Evolutionary conservation across 1,140 invertebrate species (phyloP), one percentile per base, ranked within the genome.

Genomic region (Zelostemma sp.): DNA sequence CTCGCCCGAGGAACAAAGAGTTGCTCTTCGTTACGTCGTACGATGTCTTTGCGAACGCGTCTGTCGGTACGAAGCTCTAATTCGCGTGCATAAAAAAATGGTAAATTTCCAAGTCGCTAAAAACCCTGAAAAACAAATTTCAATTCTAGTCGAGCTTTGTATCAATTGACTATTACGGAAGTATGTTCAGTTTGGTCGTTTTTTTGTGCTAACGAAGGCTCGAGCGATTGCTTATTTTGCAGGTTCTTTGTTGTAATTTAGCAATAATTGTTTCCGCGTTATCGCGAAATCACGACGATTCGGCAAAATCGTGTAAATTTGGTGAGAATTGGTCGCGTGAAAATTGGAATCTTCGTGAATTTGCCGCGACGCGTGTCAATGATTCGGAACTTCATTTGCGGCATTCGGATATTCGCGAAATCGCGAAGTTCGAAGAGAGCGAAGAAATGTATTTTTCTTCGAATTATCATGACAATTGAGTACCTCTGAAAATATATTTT

Each of bases 371-470:
- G 35, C 12, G 12, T 6, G 11, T 31, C 9, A 38, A 38, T 2
- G 35, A n/a, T 25, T 25, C n/a, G 2, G 35, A n/a, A 14, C 3
- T 38, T 38, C 9, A 3, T 38, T 38, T 38, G 11, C 12, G 12
- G 11, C 9, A 38, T 38, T 38, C 35, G 35, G 35, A 38, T 38
- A 38, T 38, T 38, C 35, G 35, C 35, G 35, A 38, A 38, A 11
- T 38, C 1, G 3, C 8, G 3, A 25, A 25, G 8, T 25, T 25
- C 8, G 21, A 25, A 25, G n/a, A n/a, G n/a, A n/a, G n/a, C n/a
- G n/a, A n/a, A n/a, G n/a, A n/a, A n/a, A n/a, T n/a, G n/a, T n/a
- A n/a, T n/a, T n/a, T n/a, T n/a, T 25, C 8, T 25, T 25, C 21
- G 21, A 25, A 25, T 25, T 25, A 8, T 8, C 3, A 8, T 8